These are phyloP conservation scores for Proteles cristata DNA, from an alignment of 2,113 vertebrate genomes.

Conservation along the genomic window DNA sequence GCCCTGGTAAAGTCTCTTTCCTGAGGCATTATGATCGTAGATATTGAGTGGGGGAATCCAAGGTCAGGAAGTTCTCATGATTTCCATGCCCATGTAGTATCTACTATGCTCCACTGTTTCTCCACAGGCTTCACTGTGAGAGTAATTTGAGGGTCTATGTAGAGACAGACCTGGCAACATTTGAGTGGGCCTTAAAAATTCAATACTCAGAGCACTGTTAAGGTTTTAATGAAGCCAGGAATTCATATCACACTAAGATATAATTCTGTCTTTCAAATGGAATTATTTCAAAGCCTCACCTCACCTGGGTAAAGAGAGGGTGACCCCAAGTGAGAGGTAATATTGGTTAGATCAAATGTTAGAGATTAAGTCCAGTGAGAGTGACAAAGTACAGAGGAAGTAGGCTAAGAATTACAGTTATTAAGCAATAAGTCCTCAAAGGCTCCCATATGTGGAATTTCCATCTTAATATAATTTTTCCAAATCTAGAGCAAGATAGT, in stretches of 20 bases:
- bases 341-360: background rate
- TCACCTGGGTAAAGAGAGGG: background rate
- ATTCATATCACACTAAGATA: background rate
- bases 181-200: background rate
- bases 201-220: background rate
- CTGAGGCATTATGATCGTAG: background rate
- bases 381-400: background rate
- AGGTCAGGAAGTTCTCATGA: background rate
- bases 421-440: background rate
- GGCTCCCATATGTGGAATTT: background rate
- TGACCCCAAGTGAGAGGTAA: background rate
- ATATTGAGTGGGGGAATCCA: background rate
- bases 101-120: background rate
- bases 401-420: background rate
- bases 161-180: background rate
- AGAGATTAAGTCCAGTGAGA: background rate
- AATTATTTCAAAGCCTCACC: background rate
- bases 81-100: background rate
- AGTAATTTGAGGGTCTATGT: background rate
- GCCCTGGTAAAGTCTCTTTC: background rate
- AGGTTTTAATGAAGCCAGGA: background rate
- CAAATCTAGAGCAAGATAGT: slow-evolving; percentile 16
- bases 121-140: background rate
- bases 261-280: background rate
- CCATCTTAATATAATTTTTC: background rate